Base-by-base conservation (phyloP, 2,888 invertebrate species). In the Torymus texanus region DNA sequence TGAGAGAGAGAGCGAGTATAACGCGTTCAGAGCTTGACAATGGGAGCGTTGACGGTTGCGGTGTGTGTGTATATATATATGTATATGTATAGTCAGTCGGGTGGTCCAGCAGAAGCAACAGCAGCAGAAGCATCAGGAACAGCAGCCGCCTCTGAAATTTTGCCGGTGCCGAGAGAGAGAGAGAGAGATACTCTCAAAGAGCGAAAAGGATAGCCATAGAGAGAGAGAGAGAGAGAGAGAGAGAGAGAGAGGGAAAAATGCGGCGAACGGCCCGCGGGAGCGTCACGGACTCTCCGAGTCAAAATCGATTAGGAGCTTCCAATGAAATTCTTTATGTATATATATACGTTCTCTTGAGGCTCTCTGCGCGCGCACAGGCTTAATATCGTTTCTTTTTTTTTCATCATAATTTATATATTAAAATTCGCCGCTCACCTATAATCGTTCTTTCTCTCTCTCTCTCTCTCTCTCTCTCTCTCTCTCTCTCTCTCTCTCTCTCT, bases 221-320 rank as follows among this genome's bases (percentile, higher is more conserved):
- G 63, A 21, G 71, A 66, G 41, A 50, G 24, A 16, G 51, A 29
- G n/a, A 59, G 50, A 70, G 2, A 16, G 56, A 70, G n/a, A 56
- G 62, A 55, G 29, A 2, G 63, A 21, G 71, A 66, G 41, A 50
- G 24, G 29, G 51, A 29, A 62, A 50, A 59, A 59, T 66, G 51
- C 16, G 41, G 41, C 41, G 21, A 50, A 61, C 50, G 72, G 21
- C 59, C 67, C 24, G 67, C 73, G 66, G 78, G 74, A 79, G 70
- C 79, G 79, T 79, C 79, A 75, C 79, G 73, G 77, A 61, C 53
- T 71, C 53, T 71, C 70, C 70, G 76, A 78, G 78, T 74, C 77
- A 41, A 82, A 82, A 82, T 82, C 81, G 81, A 82, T 82, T 82
- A 82, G 81, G 78, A 82, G 78, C 81, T 82, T 78, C 79, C 81